Evolutionary conservation across 1,140 invertebrate species (phyloP), one percentile per base, ranked within the genome.

Genomic region (Mylabris phalerata): DNA sequence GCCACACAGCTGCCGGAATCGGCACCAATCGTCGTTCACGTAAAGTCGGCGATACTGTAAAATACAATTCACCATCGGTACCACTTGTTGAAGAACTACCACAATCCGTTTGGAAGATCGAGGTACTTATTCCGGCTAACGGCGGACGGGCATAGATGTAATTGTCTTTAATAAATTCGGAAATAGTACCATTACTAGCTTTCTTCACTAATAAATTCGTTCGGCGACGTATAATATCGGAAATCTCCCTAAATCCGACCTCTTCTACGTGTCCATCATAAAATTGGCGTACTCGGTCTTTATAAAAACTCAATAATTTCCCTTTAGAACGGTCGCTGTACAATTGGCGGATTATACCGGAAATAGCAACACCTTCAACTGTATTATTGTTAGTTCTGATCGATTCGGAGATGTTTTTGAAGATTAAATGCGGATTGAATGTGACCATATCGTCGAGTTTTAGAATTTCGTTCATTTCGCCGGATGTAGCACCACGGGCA

Each of bases 381-480:
- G 32, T 32, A 32, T 79, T 75, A 0, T 79, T 77, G 13, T 82
- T 54, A 2, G 76, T 80, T 49, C 82, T 78, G 42, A 87, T 83
- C 0, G 87, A 86, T 63, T 90, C 88, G 0, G 88, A 89, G 2
- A 92, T 84, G 70, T 92, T 91, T 71, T 88, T 86, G 55, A 92
- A 85, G 0, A 90, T 85, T 59, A 91, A 78, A 71, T 93, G 90
- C 0, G 90, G 90, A 75, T 92, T 93, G 63, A 93, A 93, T 1
- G 88, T 89, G 0, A 90, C 84, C 79, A 91, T 89, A 59, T 93
- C 89, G 68, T 93, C 90, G 5, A 94, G 74, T 63, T 86, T 85
- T 0, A 94, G 77, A 9, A 93, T 80, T 61, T 92, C 88, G 67
- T 93, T 92, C 85, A 94, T 91, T 79, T 93, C 88, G 1, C 87